Evolutionary conservation across 2,113 vertebrate genomes (phyloP).

Genomic region (Danio rerio): GRCz12tu NC_133176.1:62012501-62013000

Average conservation of each 20-base stretch:
- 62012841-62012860: background rate
- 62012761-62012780: conserved; percentile 19
- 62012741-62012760: background rate
- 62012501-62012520: too few species aligned
- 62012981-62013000: background rate
- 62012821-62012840: too few species aligned
- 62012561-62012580: background rate
- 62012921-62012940: background rate
- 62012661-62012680: conserved; percentile 31
- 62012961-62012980: background rate
- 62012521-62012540: too few species aligned
- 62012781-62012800: too few species aligned
- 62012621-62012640: conserved; percentile 24
- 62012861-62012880: background rate
- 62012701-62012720: conserved; percentile 7
- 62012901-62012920: conserved; percentile 30
- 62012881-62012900: conserved; percentile 19
- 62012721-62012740: background rate
- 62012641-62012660: conserved; percentile 15
- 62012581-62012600: background rate
- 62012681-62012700: background rate
- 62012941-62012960: background rate
- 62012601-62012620: conserved; percentile 25
- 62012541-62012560: too few species aligned
- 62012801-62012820: too few species aligned